These are phyloP conservation scores for Astropecten irregularis DNA, from an alignment of 53 echinoderm and acorn worm species.

Conservation along the genomic window DNA sequence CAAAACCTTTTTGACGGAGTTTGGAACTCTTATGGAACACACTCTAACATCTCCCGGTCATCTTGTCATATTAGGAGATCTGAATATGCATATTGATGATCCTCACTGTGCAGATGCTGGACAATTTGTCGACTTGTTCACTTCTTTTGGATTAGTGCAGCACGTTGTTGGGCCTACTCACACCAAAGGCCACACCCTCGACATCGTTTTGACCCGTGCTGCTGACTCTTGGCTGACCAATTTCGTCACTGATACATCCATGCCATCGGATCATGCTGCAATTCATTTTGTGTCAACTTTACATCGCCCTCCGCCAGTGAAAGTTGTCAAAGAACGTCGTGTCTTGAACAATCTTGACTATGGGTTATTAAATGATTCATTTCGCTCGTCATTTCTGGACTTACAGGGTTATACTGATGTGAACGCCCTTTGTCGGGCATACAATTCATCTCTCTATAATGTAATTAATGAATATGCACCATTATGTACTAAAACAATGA, in stretches of 20 bases:
- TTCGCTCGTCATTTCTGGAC: background rate
- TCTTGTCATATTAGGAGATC: no score
- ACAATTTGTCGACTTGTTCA: no score
- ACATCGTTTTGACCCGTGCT: no score
- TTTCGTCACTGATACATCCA: background rate
- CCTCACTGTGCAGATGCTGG: no score
- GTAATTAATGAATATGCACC: slow-evolving; percentile 9
- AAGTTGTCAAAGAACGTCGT: background rate
- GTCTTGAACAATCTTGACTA: background rate
- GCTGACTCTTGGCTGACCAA: background rate
- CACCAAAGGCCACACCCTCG: background rate
- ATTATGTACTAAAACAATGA: background rate
- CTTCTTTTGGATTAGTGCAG: background rate
- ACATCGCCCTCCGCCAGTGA: background rate
- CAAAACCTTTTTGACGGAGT: no score
- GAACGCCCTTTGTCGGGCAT: background rate
- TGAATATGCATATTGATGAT: background rate
- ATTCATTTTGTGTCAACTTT: background rate
- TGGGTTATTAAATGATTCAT: background rate
- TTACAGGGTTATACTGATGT: background rate
- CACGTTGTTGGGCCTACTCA: background rate
- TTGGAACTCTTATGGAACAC: no score
- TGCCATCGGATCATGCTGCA: background rate
- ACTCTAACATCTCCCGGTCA: background rate
- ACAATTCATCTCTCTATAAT: background rate